These are phyloP conservation scores for Stenotaenia linearis DNA, from an alignment of 2,888 invertebrate species.

Conservation along the genomic window DNA sequence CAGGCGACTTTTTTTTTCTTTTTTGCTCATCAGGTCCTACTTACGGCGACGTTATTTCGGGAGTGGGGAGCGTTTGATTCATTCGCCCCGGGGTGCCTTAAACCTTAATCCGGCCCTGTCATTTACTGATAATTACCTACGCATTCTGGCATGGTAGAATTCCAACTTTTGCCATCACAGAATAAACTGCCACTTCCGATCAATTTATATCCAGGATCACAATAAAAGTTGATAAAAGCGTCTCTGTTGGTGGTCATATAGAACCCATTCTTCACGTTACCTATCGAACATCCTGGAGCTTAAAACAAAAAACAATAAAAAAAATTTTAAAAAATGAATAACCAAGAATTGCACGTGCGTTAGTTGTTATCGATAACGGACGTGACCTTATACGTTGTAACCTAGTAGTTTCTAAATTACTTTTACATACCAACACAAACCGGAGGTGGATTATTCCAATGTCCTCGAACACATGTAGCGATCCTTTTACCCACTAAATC, in stretches of 20 bases:
- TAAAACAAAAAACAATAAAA: slow-evolving; percentile 26
- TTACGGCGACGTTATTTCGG: too few species aligned
- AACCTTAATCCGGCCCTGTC: too few species aligned
- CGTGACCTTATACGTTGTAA: neutral
- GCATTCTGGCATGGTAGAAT: slow-evolving; percentile 61
- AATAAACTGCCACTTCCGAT: slow-evolving; percentile 59
- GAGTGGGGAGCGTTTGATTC: too few species aligned
- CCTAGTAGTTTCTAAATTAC: neutral
- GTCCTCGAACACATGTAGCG: slow-evolving; percentile 61
- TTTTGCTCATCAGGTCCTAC: too few species aligned
- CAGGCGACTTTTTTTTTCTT: too few species aligned
- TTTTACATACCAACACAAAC: slow-evolving; percentile 66
- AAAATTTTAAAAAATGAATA: neutral
- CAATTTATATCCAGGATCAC: slow-evolving; percentile 59
- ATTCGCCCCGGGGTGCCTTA: too few species aligned
- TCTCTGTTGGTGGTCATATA: slow-evolving; percentile 47
- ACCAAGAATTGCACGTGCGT: neutral
- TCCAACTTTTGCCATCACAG: slow-evolving; percentile 69
- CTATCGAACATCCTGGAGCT: slow-evolving; percentile 35
- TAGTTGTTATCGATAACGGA: neutral
- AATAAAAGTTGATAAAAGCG: slow-evolving; percentile 60
- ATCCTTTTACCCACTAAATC: slow-evolving; percentile 63
- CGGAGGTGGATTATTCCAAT: slow-evolving; percentile 65
- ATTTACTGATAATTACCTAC: slow-evolving; percentile 53
- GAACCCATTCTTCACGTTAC: slow-evolving; percentile 37